These are phyloP conservation scores for Meghimatium bilineatum DNA, from an alignment of 2,888 invertebrate species.

Conservation along the genomic window DNA sequence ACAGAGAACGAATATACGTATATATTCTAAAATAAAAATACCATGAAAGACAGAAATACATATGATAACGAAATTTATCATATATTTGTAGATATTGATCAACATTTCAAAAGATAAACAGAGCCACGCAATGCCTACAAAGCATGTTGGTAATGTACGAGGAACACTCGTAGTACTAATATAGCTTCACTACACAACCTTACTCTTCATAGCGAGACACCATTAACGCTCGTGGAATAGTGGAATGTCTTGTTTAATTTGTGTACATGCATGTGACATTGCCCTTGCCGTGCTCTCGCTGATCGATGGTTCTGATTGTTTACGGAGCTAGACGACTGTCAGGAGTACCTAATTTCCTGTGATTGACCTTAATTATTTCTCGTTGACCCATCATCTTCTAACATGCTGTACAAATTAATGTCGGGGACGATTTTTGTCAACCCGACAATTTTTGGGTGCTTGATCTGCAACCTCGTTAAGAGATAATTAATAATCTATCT, in stretches of 20 bases:
- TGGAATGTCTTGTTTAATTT: neutral
- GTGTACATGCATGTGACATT: neutral
- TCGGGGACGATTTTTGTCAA: neutral
- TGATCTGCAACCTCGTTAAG: neutral
- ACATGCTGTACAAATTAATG: neutral
- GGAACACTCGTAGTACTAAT: no score
- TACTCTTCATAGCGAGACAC: neutral
- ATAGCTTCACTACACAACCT: neutral
- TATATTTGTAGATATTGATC: no score
- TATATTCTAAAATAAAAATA: no score
- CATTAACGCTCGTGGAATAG: neutral
- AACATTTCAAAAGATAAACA: no score
- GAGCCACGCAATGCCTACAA: no score
- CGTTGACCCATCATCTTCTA: neutral
- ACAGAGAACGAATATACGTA: no score
- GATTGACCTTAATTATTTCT: slow-evolving; percentile 3
- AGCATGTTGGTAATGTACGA: no score
- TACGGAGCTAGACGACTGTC: neutral
- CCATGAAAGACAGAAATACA: no score
- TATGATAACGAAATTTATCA: no score
- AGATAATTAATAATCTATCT: neutral
- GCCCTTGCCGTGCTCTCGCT: neutral
- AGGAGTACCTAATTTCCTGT: neutral
- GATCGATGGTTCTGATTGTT: neutral
- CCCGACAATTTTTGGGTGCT: neutral